Evolutionary conservation across 2,113 vertebrate genomes (phyloP).

Genomic region (Glaucidium brasilianum): DNA sequence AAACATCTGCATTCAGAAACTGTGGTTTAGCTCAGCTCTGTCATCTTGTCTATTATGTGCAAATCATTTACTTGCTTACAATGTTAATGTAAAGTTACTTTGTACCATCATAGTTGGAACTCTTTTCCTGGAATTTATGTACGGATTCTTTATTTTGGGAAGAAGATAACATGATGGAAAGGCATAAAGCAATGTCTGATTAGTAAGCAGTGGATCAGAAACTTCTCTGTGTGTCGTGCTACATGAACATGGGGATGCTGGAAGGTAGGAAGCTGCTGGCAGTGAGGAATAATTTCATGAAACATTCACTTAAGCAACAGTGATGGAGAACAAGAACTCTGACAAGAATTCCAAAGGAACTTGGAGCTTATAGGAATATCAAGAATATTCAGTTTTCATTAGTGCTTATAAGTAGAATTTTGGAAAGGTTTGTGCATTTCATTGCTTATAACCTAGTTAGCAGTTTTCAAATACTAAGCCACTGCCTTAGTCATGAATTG

Average conservation of each 20-base stretch:
- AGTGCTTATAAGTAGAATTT: not conserved
- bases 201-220: not conserved
- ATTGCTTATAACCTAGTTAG: not conserved
- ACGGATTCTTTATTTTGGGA: not conserved
- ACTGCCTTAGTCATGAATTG: not conserved
- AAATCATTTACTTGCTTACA: not conserved
- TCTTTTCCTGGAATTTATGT: not conserved
- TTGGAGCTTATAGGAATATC: not conserved
- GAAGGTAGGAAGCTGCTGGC: not conserved
- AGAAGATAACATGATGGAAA: not conserved
- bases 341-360: not conserved
- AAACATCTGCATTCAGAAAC: conserved; percentile 9
- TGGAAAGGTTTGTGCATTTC: not conserved
- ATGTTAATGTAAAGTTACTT: not conserved
- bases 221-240: not conserved
- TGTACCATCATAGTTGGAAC: not conserved
- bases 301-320: not conserved
- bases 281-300: not conserved
- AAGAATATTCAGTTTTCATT: not conserved
- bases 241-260: not conserved
- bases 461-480: not conserved
- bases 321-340: not conserved
- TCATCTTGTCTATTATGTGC: conserved; percentile 6
- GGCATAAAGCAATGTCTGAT: not conserved
- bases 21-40: not conserved